These are phyloP conservation scores for Yponomeuta sedellus DNA, from an alignment of 2,888 invertebrate genomes.

Conservation along the genomic window DNA sequence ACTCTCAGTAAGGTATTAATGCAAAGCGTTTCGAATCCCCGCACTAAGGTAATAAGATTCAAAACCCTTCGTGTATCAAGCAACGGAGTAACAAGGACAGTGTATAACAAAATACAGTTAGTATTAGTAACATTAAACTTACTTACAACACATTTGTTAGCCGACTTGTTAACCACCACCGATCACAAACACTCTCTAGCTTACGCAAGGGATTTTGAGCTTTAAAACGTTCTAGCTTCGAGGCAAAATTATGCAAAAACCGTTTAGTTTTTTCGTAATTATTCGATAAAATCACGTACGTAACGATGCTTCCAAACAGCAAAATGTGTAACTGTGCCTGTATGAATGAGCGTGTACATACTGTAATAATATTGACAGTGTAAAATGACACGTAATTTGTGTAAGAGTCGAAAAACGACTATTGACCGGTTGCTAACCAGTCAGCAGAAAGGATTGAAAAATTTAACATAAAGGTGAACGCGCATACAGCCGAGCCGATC, in stretches of 20 bases:
- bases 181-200: conserved; percentile 29
- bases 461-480: too few relatives aligned
- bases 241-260: conserved; percentile 9
- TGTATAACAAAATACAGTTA: conserved; percentile 7
- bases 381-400: not conserved
- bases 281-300: conserved; percentile 20
- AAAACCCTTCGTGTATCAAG: not conserved
- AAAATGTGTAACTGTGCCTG: conserved; percentile 33
- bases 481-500: too few relatives aligned
- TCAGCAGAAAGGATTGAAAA: too few relatives aligned
- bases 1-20: not conserved
- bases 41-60: not conserved
- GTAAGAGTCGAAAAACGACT: not conserved
- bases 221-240: not conserved
- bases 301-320: not conserved
- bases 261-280: conserved; percentile 8
- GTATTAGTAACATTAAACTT: conserved; percentile 63
- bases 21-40: not conserved
- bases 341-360: conserved; percentile 42
- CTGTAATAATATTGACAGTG: not conserved
- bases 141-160: conserved; percentile 68
- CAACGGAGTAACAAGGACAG: conserved; percentile 1
- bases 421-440: too few relatives aligned
- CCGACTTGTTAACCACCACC: conserved; percentile 55
- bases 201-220: not conserved